Conservation (phyloP, 2,797 vertebrate genomes). For the Phyllotis vaccarum region DNA sequence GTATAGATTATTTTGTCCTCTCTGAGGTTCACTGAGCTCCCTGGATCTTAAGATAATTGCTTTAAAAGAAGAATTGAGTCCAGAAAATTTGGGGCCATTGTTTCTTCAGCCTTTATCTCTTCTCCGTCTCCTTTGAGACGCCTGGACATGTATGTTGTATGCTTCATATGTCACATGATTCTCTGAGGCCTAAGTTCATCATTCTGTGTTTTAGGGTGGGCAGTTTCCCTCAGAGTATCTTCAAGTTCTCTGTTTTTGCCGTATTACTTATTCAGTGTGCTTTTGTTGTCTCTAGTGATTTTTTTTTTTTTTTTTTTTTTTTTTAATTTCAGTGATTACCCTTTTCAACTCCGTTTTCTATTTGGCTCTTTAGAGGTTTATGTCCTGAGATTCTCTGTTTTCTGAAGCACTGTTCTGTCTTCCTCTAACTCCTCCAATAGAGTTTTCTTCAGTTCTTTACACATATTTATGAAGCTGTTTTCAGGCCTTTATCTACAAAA, state of each 20-base stretch:
- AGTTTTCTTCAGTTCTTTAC: conserved; percentile 7
- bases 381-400: conserved; percentile 39
- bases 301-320: not conserved
- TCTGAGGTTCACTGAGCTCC: not conserved
- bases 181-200: not conserved
- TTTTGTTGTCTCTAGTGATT: not conserved
- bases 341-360: not conserved
- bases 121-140: not conserved
- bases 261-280: not conserved
- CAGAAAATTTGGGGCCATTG: not conserved
- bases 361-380: conserved; percentile 9
- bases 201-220: not conserved
- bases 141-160: not conserved
- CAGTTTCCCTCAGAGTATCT: not conserved
- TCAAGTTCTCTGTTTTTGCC: conserved; percentile 22
- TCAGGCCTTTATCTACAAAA: conserved; percentile 22
- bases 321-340: conserved; percentile 34
- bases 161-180: not conserved
- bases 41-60: not conserved
- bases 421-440: conserved; percentile 20
- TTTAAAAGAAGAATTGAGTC: not conserved
- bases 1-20: not conserved
- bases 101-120: not conserved
- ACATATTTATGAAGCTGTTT: conserved; percentile 12
- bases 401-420: not conserved